Evolutionary conservation across 35 echinoderm and acorn worm genomes (phyloP).

Genomic region (Lytechinus pictus): DNA sequence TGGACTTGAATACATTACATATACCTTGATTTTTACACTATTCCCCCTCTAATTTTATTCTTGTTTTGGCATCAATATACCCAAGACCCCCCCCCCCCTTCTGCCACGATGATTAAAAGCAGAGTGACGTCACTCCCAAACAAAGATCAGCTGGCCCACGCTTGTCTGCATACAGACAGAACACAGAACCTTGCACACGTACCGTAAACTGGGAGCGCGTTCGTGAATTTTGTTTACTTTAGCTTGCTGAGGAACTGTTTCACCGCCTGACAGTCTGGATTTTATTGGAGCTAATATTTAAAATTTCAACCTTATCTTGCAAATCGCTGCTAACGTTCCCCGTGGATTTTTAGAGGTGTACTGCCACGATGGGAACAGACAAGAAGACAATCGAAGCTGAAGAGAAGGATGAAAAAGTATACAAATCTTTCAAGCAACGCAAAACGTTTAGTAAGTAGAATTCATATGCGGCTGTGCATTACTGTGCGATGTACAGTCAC

Average conservation of each 20-base stretch:
- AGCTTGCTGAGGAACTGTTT: neutral
- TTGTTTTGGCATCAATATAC: too few species aligned
- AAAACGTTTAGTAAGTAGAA: conserved; percentile 92
- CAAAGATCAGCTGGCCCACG: too few species aligned
- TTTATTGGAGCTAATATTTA: neutral
- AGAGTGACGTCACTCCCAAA: too few species aligned
- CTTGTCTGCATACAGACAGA: too few species aligned
- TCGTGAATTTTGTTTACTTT: neutral
- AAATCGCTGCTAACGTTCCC: neutral
- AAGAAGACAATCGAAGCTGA: conserved; percentile 45
- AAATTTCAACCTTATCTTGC: neutral
- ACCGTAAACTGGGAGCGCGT: too few species aligned
- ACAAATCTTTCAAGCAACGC: conserved; percentile 94
- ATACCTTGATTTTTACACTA: too few species aligned
- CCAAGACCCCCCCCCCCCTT: too few species aligned
- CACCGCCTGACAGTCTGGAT: neutral
- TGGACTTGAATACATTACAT: too few species aligned
- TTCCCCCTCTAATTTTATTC: too few species aligned
- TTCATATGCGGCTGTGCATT: neutral
- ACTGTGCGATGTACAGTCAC: neutral
- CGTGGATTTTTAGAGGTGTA: neutral
- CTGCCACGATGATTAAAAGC: too few species aligned
- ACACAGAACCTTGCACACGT: too few species aligned
- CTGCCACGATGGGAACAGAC: neutral
- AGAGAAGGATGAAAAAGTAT: conserved; percentile 47